Base-by-base conservation (phyloP, 2,797 vertebrate species). In the Sebastes elongatus region DNA sequence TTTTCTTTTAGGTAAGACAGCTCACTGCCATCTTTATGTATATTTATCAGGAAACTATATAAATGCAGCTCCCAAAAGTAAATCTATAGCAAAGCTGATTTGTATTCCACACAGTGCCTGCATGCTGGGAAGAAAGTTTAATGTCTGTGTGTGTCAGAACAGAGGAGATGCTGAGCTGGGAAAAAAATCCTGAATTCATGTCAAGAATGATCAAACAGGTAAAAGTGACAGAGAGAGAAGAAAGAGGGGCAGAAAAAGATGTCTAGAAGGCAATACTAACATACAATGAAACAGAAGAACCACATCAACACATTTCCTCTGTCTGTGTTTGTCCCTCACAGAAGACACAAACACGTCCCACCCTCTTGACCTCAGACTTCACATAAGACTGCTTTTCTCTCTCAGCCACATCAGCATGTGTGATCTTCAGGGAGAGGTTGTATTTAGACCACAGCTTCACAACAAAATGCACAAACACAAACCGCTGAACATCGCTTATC, bases 81-180 rank as follows among this genome's bases (percentile, higher is more conserved):
- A 86, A 89, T 82, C 72, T 79, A 79, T 46, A 53, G 71, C 11
- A 6, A 25, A 22, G 56, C 81, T 90, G 8, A 90, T 93, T 89
- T 78, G 70, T 80, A 91, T 92, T 91, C 91, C 20, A 22, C 76
- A 25, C 62, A 76, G 67, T 30, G 14, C 71, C 80, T 87, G 78
- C 70, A 76, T 46, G 49, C 18, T 76, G 61, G 30, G 65, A 65
- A 66, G 57, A 69, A 80, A 79, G 67, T 46, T 35, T 68, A 77
- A 46, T n/a, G 65, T 68, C 67, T 69, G 64, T 56, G 78, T 67
- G 78, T 67, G 53, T 81, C 22, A 75, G 78, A 80, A 68, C 56
- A 82, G 68, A 87, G 38, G 60, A 89, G 72, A 83, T 90, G 90
- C 90, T 93, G 86, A 92, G 83, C 62, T 79, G 49, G 78, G 67